Evolutionary conservation across 92 coral and sea anemone species (phyloP).

Genomic region (Zoanthus gigantus): DNA sequence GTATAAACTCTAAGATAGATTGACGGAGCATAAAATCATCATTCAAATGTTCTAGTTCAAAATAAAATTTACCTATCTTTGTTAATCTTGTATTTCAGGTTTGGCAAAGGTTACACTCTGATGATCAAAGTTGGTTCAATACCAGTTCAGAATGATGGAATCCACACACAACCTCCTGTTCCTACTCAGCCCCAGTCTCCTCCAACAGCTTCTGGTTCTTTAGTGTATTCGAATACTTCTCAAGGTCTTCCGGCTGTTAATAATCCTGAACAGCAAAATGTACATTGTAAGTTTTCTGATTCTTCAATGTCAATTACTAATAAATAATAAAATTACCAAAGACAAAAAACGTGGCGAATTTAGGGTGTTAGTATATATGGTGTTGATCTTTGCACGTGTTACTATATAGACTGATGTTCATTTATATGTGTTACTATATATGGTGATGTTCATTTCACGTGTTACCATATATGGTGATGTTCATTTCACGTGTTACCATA

Average conservation of each 20-base stretch:
- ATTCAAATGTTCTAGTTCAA: no score
- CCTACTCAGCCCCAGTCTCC: conserved; percentile 31
- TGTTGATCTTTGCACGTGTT: no score
- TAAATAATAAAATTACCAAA: background rate
- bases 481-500: no score
- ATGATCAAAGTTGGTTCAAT: conserved; percentile 87
- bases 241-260: conserved; percentile 71
- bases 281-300: conserved; percentile 34
- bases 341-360: no score
- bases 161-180: conserved; percentile 37
- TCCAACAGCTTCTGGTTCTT: conserved; percentile 13
- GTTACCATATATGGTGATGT: no score
- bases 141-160: conserved; percentile 22
- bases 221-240: conserved; percentile 58
- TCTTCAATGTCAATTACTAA: background rate
- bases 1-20: no score
- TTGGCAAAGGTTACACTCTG: conserved; percentile 91
- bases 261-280: conserved; percentile 59
- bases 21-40: no score
- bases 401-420: no score
- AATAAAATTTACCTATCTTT: background rate
- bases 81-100: conserved; percentile 58
- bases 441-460: background rate
- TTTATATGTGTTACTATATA: no score
- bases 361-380: no score